Percentiles rank a stretch among this genome's conserved stretches.
Evolutionary conservation across 2,113 vertebrate genomes (phyloP).

Genomic region (Tympanuchus pallidicinctus): DNA sequence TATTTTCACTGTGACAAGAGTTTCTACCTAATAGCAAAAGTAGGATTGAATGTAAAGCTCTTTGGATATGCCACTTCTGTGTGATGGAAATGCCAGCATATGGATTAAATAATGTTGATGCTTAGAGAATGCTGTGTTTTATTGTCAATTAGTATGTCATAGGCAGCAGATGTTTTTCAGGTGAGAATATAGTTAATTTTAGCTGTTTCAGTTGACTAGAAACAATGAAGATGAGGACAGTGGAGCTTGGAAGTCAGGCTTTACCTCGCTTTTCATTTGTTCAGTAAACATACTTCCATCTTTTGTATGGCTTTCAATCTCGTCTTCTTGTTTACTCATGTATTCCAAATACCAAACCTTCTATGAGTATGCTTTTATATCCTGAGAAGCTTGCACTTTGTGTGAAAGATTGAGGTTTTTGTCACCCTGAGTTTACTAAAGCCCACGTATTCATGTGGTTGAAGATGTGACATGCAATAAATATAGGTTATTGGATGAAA

Average conservation of each 20-base stretch:
- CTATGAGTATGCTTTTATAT: not conserved
- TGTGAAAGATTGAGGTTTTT: not conserved
- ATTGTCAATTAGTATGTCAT: not conserved
- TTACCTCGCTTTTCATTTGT: not conserved
- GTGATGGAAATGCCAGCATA: not conserved
- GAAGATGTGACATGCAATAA: not conserved
- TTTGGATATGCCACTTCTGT: constrained; percentile 1
- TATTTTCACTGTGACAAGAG: constrained; percentile 22
- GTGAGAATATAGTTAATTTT: not conserved
- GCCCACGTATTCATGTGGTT: not conserved
- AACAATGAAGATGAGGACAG: not conserved
- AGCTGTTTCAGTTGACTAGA: not conserved
- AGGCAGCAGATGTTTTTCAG: not conserved
- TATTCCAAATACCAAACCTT: not conserved
- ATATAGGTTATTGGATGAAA: not conserved
- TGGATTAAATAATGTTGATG: not conserved
- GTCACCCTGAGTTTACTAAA: not conserved
- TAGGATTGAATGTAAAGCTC: not conserved
- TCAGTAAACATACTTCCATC: not conserved
- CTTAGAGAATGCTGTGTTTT: not conserved
- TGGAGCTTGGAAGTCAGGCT: not conserved
- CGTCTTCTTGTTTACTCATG: not conserved
- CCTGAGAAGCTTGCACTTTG: not conserved
- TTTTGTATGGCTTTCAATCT: not conserved
- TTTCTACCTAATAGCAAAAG: constrained; percentile 32